Conservation (phyloP, 1,140 invertebrate genomes). For the Solen grandis region DNA sequence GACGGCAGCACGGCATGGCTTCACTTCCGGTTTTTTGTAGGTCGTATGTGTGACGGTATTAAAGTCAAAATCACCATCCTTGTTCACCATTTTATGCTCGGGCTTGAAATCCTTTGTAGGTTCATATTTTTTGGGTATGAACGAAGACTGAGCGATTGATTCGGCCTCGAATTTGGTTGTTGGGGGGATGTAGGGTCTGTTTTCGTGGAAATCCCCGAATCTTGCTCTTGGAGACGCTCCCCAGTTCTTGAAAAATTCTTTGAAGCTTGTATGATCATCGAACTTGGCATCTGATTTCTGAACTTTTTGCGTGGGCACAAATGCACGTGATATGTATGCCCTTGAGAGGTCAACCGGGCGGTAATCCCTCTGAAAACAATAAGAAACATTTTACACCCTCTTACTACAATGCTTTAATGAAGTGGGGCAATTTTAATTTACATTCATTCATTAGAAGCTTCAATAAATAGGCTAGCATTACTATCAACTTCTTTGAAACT, state of each 20-base stretch:
- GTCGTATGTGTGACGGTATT: constrained; percentile 69
- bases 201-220: constrained; percentile 77
- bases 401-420: too few species aligned
- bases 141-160: constrained; percentile 68
- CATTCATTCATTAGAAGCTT: too few species aligned
- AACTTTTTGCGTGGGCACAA: constrained; percentile 51
- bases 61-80: constrained; percentile 64
- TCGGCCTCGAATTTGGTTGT: constrained; percentile 67
- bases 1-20: constrained; percentile 70
- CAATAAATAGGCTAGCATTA: too few species aligned
- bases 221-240: constrained; percentile 59
- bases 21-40: constrained; percentile 67
- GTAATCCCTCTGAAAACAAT: constrained; percentile 70
- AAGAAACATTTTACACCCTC: constrained; percentile 2
- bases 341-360: constrained; percentile 66
- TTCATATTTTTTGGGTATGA: constrained; percentile 64
- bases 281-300: constrained; percentile 64
- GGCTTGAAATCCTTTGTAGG: constrained; percentile 64
- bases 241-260: constrained; percentile 75
- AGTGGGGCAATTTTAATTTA: too few species aligned
- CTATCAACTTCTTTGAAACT: too few species aligned
- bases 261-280: constrained; percentile 71
- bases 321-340: constrained; percentile 17
- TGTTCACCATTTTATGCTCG: constrained; percentile 60
- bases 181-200: constrained; percentile 69